Evolutionary conservation across 2,888 invertebrate genomes (phyloP), one percentile per base, ranked within the genome.

Genomic region (Linnaemya tessellans): DNA sequence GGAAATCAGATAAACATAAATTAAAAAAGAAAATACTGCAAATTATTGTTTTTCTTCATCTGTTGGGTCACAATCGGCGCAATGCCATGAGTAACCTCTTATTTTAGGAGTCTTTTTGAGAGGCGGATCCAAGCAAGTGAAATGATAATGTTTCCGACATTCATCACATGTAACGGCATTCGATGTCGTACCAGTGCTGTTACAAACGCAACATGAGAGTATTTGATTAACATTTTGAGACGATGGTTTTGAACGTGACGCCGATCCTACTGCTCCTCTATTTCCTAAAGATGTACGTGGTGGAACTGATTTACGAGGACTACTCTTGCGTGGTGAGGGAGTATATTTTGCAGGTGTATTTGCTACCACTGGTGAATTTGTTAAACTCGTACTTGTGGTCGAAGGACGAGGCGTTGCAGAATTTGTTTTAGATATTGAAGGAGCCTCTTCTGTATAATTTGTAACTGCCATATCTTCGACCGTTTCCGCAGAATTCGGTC

Each of bases 71-170:
- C 98, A 98, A 92, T 97, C 97, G 70, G 97, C 97, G 93, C 98
- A 98, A 92, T 97, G 97, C 98, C 98, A 98, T 15, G 97, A 97
- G 92, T 98, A 98, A 43, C 98, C 98, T 75, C 98, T 95, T 89
- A 96, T 96, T 94, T 98, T 98, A 1, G 98, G 98, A 83, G 97
- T 96, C 92, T 98, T 98, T 93, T 97, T 98, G 15, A 98, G 94
- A 15, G 98, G 98, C 68, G 98, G 98, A 92, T 98, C 97, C 89
- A 98, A 94, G 92, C 98, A 98, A 84, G 95, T 95, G 92, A 98
- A 98, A 93, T 98, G 98, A 93, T 97, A 98, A 89, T 96, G 95
- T 91, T 97, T 96, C 90, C 94, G 94, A 92, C 98, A 98, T 91
- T 97, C 97, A 93, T 98, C 98, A 92, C 98, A 98, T 91, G 97